These are phyloP conservation scores for Amblyjoppa fuscipennis DNA, from an alignment of 2,888 invertebrate species.

Conservation along the genomic window DNA sequence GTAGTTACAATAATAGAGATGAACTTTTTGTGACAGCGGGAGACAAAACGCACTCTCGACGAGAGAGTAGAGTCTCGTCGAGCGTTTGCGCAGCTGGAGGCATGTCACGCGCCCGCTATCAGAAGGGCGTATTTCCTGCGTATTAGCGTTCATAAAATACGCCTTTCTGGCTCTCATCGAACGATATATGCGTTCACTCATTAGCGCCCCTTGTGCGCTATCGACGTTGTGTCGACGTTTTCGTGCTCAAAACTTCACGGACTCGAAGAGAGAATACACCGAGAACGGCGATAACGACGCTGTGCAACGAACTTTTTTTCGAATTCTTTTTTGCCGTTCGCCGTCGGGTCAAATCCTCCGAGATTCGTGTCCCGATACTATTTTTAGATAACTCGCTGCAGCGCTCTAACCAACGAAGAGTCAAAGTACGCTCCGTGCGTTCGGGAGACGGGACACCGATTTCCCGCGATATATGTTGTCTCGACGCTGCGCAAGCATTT, in stretches of 20 bases:
- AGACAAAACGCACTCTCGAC: neutral
- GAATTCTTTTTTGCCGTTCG: slow-evolving; percentile 36
- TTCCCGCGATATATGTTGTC: neutral
- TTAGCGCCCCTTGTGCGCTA: slow-evolving; percentile 18
- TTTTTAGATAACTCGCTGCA: slow-evolving; percentile 31
- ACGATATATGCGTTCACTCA: neutral
- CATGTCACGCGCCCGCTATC: neutral
- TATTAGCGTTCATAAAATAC: neutral
- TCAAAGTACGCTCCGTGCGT: neutral
- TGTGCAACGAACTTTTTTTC: slow-evolving; percentile 36
- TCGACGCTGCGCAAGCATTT: neutral
- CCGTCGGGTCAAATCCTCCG: slow-evolving; percentile 35
- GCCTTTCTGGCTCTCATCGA: no score
- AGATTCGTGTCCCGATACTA: slow-evolving; percentile 29
- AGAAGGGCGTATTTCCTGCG: neutral
- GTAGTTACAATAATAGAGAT: slow-evolving; percentile 45
- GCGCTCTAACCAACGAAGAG: neutral
- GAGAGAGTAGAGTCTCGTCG: neutral
- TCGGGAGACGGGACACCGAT: neutral
- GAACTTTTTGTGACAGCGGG: slow-evolving; percentile 29
- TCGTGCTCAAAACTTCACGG: slow-evolving; percentile 2
- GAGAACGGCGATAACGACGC: slow-evolving; percentile 7
- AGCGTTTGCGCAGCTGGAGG: slow-evolving; percentile 27
- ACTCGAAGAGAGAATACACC: neutral
- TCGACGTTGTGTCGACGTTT: neutral